phyloP scores from a whole-genome alignment of 2,888 invertebrate species.

The Megamerina dolium region DNA sequence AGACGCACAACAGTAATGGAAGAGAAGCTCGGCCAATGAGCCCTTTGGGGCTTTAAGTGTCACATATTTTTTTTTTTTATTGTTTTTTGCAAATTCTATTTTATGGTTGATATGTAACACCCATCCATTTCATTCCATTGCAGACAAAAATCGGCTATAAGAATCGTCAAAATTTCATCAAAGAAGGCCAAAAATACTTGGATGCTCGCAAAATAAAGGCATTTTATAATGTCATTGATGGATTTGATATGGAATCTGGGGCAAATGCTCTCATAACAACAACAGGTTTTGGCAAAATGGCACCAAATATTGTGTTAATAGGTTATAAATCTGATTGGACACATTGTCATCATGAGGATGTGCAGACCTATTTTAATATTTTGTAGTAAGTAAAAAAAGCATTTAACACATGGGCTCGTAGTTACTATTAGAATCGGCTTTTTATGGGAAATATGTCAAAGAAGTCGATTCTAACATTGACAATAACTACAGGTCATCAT shows the following conservation, averaged over 20 bases:
- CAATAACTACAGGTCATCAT: background rate
- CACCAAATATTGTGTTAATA: constrained; percentile 90
- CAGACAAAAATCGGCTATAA: constrained; percentile 62
- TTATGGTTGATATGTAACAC: no score
- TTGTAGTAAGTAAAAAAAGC: constrained; percentile 79
- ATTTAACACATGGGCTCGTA: background rate
- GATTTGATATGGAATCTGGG: constrained; percentile 68
- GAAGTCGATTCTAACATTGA: background rate
- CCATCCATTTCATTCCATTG: background rate
- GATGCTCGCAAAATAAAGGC: constrained; percentile 77
- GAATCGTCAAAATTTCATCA: constrained; percentile 54
- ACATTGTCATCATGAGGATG: constrained; percentile 63
- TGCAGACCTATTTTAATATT: constrained; percentile 87
- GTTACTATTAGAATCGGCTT: background rate
- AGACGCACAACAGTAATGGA: no score
- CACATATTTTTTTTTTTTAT: background rate
- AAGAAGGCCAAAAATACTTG: constrained; percentile 75
- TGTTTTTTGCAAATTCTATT: background rate
- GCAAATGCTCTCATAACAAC: constrained; percentile 80
- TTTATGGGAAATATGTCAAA: background rate
- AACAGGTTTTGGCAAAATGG: constrained; percentile 83
- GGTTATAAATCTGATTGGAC: constrained; percentile 93
- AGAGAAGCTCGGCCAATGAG: no score
- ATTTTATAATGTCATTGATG: constrained; percentile 78
- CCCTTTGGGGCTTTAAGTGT: no score